Evolutionary conservation across 2,797 vertebrate genomes (phyloP), one percentile per base, ranked within the genome.

Genomic region (Propithecus deckenii): DNA sequence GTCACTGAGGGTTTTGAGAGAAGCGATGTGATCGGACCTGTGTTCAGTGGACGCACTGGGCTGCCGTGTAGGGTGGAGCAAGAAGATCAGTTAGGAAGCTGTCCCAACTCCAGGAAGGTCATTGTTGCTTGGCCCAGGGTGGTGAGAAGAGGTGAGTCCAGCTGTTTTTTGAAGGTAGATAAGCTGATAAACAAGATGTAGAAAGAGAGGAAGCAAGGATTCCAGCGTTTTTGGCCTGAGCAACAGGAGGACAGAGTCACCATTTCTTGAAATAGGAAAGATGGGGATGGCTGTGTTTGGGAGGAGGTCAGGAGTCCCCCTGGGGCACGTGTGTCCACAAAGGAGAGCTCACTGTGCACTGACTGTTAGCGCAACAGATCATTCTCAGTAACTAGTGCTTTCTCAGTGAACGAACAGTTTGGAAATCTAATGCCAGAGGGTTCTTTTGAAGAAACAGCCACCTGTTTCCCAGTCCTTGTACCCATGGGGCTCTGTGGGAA

Each of bases 281-380:
- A 12, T 1, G 1, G 17, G 18, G 38, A 55, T 2, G 23, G 22
- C 20, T 10, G 2, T 2, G 35, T 25, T 7, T 67, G 35, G 28
- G 14, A 22, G 52, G 72, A 50, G 28, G 13, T 20, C 41, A n/a
- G 50, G 59, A 55, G 11, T 20, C 13, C 13, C 30, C 4, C 6
- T 28, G 15, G 48, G 89, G 22, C 17, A 0, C 7, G 15, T 25
- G n/a, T 63, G 25, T 41, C 46, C 10, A 4, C 14, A 4, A 0
- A 23, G 30, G 22, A 32, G 13, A 7, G 12, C 18, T 28, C 22
- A 0, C 69, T 8, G 0, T 5, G 35, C 8, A 32, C 71, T 0
- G 38, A 48, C 57, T 8, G 32, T 14, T 11, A 28, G 52, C 7
- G 4, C 2, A 0, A 6, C 4, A 30, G 35, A 0, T 46, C 0